phyloP scores from a whole-genome alignment of 2,113 vertebrate genomes.

The Puffinus mauretanicus region DNA sequence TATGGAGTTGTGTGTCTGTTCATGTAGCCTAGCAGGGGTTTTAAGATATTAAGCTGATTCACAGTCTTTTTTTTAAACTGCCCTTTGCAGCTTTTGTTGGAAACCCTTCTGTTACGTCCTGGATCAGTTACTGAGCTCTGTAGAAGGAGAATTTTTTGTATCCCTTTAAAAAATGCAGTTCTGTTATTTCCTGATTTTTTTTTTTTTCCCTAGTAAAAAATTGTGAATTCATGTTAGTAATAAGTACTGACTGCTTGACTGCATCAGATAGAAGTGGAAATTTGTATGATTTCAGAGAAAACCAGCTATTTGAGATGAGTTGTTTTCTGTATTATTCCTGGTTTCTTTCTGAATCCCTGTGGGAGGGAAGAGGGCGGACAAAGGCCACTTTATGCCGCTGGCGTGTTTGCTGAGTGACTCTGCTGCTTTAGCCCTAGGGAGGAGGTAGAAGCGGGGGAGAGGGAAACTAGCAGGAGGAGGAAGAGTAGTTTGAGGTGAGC shows the following conservation, averaged over 20 bases:
- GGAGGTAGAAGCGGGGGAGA: not conserved
- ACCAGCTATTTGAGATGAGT: not conserved
- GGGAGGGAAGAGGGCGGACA: constrained; percentile 5
- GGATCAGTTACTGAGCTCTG: not conserved
- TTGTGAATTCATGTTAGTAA: not conserved
- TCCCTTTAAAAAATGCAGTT: not conserved
- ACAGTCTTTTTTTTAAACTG: not conserved
- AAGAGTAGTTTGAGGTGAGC: not conserved
- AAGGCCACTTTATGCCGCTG: constrained; percentile 1
- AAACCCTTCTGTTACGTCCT: not conserved
- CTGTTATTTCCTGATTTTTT: not conserved
- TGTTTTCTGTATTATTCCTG: not conserved
- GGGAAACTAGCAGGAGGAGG: not conserved
- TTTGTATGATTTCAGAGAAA: not conserved
- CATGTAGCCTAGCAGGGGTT: not conserved
- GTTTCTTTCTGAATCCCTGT: not conserved
- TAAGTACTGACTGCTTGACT: not conserved
- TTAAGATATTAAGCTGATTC: not conserved
- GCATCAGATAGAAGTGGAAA: not conserved
- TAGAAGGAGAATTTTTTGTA: not conserved
- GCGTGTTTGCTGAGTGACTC: not conserved
- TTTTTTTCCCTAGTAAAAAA: not conserved
- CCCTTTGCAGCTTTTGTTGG: not conserved
- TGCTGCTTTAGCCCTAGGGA: not conserved
- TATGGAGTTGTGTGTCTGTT: not conserved